phyloP scores from a whole-genome alignment of 2,888 invertebrate species.

The Hydropsyche betteni region DNA sequence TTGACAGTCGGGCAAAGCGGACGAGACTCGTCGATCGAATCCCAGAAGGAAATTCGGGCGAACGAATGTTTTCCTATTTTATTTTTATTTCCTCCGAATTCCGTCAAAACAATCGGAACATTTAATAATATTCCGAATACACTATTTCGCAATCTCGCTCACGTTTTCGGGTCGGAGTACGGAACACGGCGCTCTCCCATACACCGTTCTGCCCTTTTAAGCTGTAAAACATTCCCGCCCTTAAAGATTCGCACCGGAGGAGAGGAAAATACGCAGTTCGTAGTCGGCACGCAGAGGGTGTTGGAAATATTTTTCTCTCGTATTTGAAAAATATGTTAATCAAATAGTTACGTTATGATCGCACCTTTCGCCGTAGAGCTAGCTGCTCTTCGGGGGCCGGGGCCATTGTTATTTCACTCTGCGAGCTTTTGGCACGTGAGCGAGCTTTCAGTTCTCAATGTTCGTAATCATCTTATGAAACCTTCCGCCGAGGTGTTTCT shows the following conservation, averaged over 20 bases:
- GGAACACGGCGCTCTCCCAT: not conserved
- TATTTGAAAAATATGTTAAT: conserved; percentile 51
- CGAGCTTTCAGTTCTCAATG: conserved; percentile 39
- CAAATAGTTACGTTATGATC: conserved; percentile 50
- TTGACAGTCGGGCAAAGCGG: conserved; percentile 41
- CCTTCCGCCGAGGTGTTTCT: conserved; percentile 31
- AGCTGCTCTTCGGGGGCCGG: not conserved
- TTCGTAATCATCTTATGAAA: conserved; percentile 43
- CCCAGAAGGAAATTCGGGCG: not conserved
- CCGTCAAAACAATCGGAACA: no score
- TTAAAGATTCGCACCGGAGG: conserved; percentile 14
- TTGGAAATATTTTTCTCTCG: conserved; percentile 45
- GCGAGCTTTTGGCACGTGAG: conserved; percentile 45
- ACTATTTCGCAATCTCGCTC: no score
- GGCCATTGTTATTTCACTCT: conserved; percentile 41
- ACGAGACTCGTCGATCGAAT: conserved; percentile 36
- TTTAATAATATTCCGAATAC: no score
- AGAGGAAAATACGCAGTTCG: conserved; percentile 38
- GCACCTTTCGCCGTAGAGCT: conserved; percentile 21
- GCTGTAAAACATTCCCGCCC: conserved; percentile 22
- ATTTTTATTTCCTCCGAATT: no score
- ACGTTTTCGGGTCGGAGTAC: no score
- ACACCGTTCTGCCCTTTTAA: conserved; percentile 9
- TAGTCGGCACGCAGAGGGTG: conserved; percentile 41
- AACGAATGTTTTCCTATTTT: no score